Evolutionary conservation across 92 coral and sea anemone genomes (phyloP), one percentile per base, ranked within the genome.

Genomic region (Parazoanthus atlanticus): DNA sequence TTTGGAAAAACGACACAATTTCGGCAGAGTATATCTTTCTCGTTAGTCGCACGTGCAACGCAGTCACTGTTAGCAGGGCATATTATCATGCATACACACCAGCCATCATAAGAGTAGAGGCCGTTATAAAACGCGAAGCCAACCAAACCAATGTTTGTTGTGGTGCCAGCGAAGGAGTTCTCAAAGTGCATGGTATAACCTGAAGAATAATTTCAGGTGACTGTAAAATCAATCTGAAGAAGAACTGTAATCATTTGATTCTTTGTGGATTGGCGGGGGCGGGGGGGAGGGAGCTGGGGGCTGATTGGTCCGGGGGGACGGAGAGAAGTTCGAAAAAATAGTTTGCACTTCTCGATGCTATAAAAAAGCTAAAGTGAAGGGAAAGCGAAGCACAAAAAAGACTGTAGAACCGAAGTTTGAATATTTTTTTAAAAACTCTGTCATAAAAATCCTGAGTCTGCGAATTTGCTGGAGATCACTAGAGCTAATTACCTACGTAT

Each of bases 91-190:
- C 6, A 58, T 38, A 82, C 93, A 31, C 72, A 88, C 93, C 93
- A 91, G 46, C 93, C 93, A 91, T 91, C 93, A 66, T 91, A 91
- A 40, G 93, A 86, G 86, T 82, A 91, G 47, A 91, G 74, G 7
- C 93, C 93, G 80, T 91, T 91, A 58, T 91, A 91, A 43, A 91
- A 91, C 36, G 91, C 93, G 28, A 86, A 89, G 43, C 93, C 91
- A 77, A 91, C 81, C 33, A 89, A 40, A 47, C 93, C 93, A 77
- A 91, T 82, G 85, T 82, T 69, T 29, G 89, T 84, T 28, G 93
- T 85, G 8, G 93, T 91, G 29, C 91, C 91, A 82, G 90, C 10
- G 90, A 85, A 88, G 80, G 58, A 13, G 78, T 88, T 70, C 81
- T 91, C 64, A 52, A 72, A 33, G 86, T 74, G 52, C 88, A 88